Evolutionary conservation across 2,113 vertebrate species (phyloP).

Genomic region (Ellobius talpinus): DNA sequence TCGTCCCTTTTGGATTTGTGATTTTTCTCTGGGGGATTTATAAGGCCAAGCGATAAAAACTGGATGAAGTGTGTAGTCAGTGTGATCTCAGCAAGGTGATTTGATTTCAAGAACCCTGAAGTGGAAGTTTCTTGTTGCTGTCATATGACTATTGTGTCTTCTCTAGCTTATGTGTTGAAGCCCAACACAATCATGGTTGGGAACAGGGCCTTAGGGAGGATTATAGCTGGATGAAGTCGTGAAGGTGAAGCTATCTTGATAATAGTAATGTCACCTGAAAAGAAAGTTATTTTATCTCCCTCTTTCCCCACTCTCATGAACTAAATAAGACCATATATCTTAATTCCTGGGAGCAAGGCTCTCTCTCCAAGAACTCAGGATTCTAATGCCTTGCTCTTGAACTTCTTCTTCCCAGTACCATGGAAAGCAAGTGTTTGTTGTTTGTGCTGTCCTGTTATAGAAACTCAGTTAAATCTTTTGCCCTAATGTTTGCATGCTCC

Average conservation of each 20-base stretch:
- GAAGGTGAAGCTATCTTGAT: neutral
- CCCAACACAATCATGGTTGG: neutral
- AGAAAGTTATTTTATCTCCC: neutral
- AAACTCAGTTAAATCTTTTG: neutral
- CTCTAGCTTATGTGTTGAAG: neutral
- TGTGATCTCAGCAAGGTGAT: neutral
- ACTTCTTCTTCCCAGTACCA: neutral
- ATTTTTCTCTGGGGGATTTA: neutral
- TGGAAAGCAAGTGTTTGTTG: neutral
- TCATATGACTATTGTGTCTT: neutral
- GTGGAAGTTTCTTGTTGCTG: neutral
- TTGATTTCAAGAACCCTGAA: neutral
- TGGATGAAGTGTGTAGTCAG: neutral
- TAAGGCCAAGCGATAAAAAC: neutral
- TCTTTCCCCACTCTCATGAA: accelerated
- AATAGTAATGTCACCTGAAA: neutral
- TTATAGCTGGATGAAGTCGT: neutral
- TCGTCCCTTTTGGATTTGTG: neutral
- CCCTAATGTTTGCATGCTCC: neutral
- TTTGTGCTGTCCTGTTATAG: neutral
- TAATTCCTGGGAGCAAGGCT: neutral
- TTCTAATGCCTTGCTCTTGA: neutral
- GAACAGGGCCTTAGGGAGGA: neutral
- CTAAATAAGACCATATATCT: neutral
- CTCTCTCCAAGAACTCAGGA: neutral